These are phyloP conservation scores for Liasis olivaceus DNA, from an alignment of 2,797 vertebrate species.

Conservation along the genomic window DNA sequence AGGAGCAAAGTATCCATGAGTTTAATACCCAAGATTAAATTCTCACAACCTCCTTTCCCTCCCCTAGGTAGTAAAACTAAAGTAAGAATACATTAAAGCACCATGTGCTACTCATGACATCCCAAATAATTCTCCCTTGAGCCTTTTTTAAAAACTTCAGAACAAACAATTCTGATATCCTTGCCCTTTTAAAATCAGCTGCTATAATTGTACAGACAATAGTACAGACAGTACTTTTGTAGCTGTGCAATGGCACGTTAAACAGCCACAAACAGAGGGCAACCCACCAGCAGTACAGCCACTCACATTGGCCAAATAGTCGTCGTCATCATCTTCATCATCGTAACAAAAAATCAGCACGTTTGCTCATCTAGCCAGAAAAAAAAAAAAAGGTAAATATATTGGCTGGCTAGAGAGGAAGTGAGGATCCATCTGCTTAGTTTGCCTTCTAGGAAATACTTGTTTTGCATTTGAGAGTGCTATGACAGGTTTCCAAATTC, in stretches of 20 bases:
- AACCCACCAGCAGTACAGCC: not conserved
- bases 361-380: not conserved
- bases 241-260: not conserved
- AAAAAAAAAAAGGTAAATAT: not conserved
- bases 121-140: not conserved
- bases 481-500: not conserved
- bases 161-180: not conserved
- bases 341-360: not conserved
- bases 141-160: not conserved
- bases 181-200: not conserved
- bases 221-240: not conserved
- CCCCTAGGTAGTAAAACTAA: not conserved
- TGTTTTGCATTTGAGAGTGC: not conserved
- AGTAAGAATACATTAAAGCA: not conserved
- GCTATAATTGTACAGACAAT: not conserved
- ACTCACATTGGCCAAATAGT: not conserved
- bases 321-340: not conserved
- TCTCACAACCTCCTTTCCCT: not conserved
- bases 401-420: not conserved
- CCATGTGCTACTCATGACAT: not conserved
- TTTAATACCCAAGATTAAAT: not conserved
- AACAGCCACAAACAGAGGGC: not conserved
- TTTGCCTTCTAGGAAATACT: not conserved
- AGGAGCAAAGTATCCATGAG: not conserved
- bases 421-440: not conserved